Base-by-base conservation (phyloP, 2,797 vertebrate species). In the Lithobates sylvaticus region DNA sequence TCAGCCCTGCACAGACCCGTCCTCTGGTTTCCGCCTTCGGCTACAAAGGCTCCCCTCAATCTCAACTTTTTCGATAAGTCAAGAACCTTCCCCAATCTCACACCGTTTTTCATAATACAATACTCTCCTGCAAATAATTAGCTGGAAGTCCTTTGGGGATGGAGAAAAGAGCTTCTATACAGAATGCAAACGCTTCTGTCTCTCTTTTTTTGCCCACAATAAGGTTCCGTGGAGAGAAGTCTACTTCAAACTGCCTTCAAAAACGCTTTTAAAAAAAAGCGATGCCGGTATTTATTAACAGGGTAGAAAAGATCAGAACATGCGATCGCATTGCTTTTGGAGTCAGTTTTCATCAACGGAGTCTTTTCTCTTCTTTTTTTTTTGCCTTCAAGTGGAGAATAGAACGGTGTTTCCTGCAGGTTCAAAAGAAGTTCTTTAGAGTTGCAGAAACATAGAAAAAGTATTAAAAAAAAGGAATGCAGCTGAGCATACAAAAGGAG, bases 51-150 rank as follows among this genome's bases (percentile, higher is more conserved):
- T 50, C n/a, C 74, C 74, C 21, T 29, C n/a, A 27, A 50, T 34
- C 27, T 76, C 47, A 34, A 76, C 76, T 39, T 58, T 26, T 64
- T 78, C 76, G 8, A 21, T 16, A 61, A 67, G 76, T 42, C 32
- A 67, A 16, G 32, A 13, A 32, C 54, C n/a, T n/a, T 61, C 21
- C 10, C 42, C 72, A 74, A 74, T 50, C n/a, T 74, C 72, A 74
- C 72, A 29, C 74, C 21, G 18, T 34, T 32, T 32, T 58, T 76
- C 29, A 34, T 32, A 76, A 58, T 54, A 76, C 74, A 76, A 76
- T 54, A 58, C 23, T 32, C 10, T 26, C 73, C 10, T 10, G 7
- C 32, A 76, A 76, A 50, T 76, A 54, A 76, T 76, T 76, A 58
- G 16, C 47, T 76, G 15, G 15, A 76, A 76, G 32, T 6, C 47